Evolutionary conservation across 2,797 vertebrate genomes (phyloP), one percentile per base, ranked within the genome.

Genomic region (Microchirus variegatus): DNA sequence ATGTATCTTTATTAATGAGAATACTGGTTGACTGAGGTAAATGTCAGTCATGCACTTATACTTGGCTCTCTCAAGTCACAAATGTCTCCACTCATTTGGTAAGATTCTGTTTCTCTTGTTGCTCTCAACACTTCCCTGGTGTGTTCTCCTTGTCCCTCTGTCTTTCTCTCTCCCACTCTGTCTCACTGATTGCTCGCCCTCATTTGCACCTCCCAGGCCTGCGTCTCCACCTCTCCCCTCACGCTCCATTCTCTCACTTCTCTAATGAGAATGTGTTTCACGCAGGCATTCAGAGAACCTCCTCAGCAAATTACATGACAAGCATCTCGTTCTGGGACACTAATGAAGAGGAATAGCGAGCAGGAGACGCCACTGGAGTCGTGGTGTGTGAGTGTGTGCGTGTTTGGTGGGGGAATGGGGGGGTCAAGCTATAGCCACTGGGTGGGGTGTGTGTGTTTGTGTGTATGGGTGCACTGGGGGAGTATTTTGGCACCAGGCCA

Each of bases 341-440:
- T 93, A 94, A 93, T 93, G 88, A 93, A 92, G 89, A 92, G 85
- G 76, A 80, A 87, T 83, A 83, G 76, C 26, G 62, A 80, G 78
- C 26, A 31, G 74, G 52, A 73, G 85, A 88, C 84, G 74, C 84
- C 87, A 87, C 70, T 80, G 70, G 64, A 81, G 75, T 51, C 60
- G 52, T 49, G 38, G 9, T 14, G 31, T 3, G 67, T 41, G 22
- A 37, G 58, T 51, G 47, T 64, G 42, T 62, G 43, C 57, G 43
- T 50, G 37, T 70, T 78, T 68, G 62, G 56, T 61, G 79, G 46
- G 46, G n/a, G 49, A n/a, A n/a, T n/a, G 35, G 9, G 48, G 43
- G 51, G 73, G 63, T 68, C 49, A 72, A 47, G 49, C 80, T 31
- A 31, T 73, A 47, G 61, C 58, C 58, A 71, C 13, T 60, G 60